phyloP scores from a whole-genome alignment of 2,797 vertebrate species.

The Bovichtus variegatus region DNA sequence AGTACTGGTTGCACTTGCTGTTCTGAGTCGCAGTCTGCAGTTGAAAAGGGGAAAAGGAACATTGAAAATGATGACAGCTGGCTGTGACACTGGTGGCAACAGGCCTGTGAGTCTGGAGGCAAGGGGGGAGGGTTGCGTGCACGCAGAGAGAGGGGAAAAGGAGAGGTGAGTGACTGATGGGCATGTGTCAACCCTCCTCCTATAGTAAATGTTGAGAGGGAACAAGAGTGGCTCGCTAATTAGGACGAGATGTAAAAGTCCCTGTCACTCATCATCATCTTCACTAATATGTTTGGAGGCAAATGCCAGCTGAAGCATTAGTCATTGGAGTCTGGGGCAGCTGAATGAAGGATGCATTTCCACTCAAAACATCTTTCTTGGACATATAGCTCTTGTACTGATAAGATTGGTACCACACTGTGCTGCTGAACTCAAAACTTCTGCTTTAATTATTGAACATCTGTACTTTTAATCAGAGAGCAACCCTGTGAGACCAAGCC shows the following conservation, averaged over 20 bases:
- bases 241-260: constrained; percentile 78
- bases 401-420: constrained; percentile 6
- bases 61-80: constrained; percentile 57
- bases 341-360: constrained; percentile 42
- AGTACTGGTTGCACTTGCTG: not conserved
- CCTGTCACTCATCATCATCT: constrained; percentile 79
- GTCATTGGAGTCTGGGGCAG: constrained; percentile 38
- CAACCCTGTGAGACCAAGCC: constrained; percentile 27
- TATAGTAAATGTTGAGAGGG: constrained; percentile 51
- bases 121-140: constrained; percentile 23
- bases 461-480: constrained; percentile 48
- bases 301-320: constrained; percentile 71
- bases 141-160: constrained; percentile 21
- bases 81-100: constrained; percentile 72
- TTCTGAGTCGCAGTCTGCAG: constrained; percentile 17
- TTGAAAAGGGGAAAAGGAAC: constrained; percentile 20
- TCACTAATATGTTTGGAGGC: constrained; percentile 78
- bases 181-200: constrained; percentile 72
- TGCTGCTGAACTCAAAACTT: constrained; percentile 21
- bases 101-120: constrained; percentile 55
- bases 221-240: constrained; percentile 74
- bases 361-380: constrained; percentile 19
- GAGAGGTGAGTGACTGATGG: constrained; percentile 72
- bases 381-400: not conserved
- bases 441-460: constrained; percentile 55